Conservation (phyloP, 2,113 vertebrate species). For the Nycticebus coucang region DNA sequence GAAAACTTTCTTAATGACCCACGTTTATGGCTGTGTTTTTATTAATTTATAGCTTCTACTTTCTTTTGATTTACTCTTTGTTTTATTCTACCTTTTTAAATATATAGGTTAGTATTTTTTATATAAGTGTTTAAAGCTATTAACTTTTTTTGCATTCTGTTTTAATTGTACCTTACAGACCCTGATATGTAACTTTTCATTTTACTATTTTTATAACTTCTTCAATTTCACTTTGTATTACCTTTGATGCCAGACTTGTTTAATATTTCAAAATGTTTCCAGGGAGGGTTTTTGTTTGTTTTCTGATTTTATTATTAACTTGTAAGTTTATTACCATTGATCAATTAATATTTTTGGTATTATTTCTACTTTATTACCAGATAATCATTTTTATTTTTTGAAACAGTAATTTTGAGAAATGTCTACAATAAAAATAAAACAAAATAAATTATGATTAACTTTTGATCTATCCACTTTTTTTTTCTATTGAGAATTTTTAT, state of each 20-base stretch:
- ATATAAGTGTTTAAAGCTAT: not conserved
- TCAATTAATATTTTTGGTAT: not conserved
- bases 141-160: not conserved
- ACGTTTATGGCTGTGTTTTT: not conserved
- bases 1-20: too few relatives aligned
- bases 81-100: not conserved
- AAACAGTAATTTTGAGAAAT: not conserved
- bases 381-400: not conserved
- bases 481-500: slow-evolving; percentile 77
- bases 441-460: not conserved
- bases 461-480: not conserved
- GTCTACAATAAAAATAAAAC: not conserved
- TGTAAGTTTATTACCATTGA: not conserved
- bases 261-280: not conserved
- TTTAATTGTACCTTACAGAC: not conserved
- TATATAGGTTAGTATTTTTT: not conserved
- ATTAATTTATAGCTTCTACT: not conserved
- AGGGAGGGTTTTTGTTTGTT: not conserved
- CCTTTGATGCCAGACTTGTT: not conserved
- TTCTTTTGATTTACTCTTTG: not conserved
- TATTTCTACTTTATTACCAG: not conserved
- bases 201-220: not conserved
- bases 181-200: not conserved
- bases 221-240: not conserved
- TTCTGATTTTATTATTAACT: not conserved